A percentile compares a stretch with the other conserved stretches of the same genome.
Conservation (phyloP, 2,113 vertebrate species). For the Dendropsophus ebraccatus region DNA sequence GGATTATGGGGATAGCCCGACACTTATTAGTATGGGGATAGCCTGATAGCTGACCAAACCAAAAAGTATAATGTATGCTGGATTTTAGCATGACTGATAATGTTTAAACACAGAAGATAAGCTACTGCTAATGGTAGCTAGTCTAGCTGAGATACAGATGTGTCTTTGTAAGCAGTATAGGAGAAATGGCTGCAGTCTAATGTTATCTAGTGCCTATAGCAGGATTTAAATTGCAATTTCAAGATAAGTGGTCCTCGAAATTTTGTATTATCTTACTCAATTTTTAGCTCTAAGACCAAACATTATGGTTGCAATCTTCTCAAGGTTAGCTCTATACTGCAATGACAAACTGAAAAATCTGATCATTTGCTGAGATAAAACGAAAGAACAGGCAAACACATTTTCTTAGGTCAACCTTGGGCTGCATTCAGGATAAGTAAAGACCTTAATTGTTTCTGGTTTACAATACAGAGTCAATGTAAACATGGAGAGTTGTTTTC, state of each 20-base stretch:
- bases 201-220: background rate
- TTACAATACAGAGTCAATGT: background rate
- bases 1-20: too few species aligned
- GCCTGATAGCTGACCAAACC: too few species aligned
- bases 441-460: background rate
- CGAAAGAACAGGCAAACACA: background rate
- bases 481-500: constrained; percentile 36
- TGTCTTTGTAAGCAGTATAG: too few species aligned
- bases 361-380: background rate
- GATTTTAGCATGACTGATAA: too few species aligned
- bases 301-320: background rate
- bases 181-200: too few species aligned
- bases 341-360: background rate
- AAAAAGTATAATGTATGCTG: too few species aligned
- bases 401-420: constrained; percentile 6
- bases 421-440: background rate
- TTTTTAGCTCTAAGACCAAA: background rate
- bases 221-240: background rate
- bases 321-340: background rate
- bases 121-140: too few species aligned
- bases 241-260: background rate
- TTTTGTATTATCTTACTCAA: background rate
- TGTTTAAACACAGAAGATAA: too few species aligned
- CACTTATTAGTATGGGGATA: too few species aligned
- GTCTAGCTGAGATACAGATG: too few species aligned